A percentile compares a stretch with the other conserved stretches of the same genome.
Evolutionary conservation across 1,140 invertebrate species (phyloP).

Genomic region (Diplogasteroides magnus): DNA sequence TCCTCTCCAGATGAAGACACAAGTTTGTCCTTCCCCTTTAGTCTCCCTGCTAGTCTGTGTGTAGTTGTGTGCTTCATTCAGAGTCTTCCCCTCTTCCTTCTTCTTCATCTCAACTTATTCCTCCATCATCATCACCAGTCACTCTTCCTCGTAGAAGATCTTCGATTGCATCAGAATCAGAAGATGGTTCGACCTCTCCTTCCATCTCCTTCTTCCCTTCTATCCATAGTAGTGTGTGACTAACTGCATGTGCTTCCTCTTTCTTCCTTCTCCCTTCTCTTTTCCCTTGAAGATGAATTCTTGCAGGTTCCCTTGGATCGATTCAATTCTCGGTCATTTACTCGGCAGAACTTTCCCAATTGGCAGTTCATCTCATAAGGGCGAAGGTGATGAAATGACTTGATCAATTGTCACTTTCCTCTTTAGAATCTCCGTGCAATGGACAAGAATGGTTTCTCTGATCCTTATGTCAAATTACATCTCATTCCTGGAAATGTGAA

Average conservation of each 20-base stretch:
- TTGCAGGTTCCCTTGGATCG: slow-evolving; percentile 51
- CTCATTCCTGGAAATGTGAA: slow-evolving; percentile 70
- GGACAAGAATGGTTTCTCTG: slow-evolving; percentile 81
- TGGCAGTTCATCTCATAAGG: slow-evolving; percentile 49
- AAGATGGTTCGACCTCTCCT: too few species aligned
- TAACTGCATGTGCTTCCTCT: slow-evolving; percentile 1
- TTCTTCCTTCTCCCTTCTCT: background rate
- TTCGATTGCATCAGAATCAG: too few species aligned
- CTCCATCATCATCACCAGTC: background rate
- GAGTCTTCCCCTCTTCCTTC: slow-evolving; percentile 4
- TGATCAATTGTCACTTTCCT: background rate
- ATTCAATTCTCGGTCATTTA: slow-evolving; percentile 52
- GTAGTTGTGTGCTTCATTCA: too few species aligned
- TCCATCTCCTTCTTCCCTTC: too few species aligned
- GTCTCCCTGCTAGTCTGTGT: background rate
- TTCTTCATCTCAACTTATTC: too few species aligned
- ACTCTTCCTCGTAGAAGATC: too few species aligned
- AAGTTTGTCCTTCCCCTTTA: slow-evolving; percentile 36
- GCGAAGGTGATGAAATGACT: slow-evolving; percentile 40
- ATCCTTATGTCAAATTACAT: slow-evolving; percentile 83
- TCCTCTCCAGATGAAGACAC: slow-evolving; percentile 48
- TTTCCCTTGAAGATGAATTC: background rate
- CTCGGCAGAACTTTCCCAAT: slow-evolving; percentile 46
- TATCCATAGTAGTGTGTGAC: too few species aligned
- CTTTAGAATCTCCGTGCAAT: slow-evolving; percentile 66